phyloP scores from a whole-genome alignment of 2,888 invertebrate genomes.

The Aradus depressus region DNA sequence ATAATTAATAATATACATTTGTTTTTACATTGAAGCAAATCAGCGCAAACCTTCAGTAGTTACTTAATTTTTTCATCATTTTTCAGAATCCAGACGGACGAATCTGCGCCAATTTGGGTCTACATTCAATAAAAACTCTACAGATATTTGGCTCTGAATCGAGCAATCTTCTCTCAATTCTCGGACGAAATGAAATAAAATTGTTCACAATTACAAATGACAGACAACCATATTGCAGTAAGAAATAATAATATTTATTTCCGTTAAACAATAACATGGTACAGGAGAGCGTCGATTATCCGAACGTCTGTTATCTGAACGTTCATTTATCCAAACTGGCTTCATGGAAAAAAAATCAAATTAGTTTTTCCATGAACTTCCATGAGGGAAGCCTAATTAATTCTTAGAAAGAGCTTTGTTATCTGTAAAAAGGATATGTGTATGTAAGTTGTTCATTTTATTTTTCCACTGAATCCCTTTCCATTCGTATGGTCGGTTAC shows the following conservation, averaged over 20 bases:
- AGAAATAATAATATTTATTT: constrained; percentile 39
- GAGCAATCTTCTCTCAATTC: constrained; percentile 39
- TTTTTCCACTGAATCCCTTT: too few relatives aligned
- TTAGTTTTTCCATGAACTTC: too few relatives aligned
- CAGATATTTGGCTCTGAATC: constrained; percentile 43
- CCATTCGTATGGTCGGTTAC: too few relatives aligned
- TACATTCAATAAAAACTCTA: constrained; percentile 28
- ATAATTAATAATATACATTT: constrained; percentile 1
- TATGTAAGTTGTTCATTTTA: too few relatives aligned
- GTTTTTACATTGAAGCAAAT: neutral
- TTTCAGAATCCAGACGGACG: constrained; percentile 53
- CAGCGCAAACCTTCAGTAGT: neutral
- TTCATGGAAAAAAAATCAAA: too few relatives aligned
- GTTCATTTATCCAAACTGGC: too few relatives aligned
- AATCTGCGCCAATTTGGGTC: constrained; percentile 37
- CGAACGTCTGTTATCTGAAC: too few relatives aligned
- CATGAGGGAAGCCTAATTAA: too few relatives aligned
- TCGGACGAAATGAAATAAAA: constrained; percentile 36
- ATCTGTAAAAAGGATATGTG: too few relatives aligned
- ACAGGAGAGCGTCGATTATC: too few relatives aligned
- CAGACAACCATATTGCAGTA: constrained; percentile 63
- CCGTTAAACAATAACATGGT: too few relatives aligned
- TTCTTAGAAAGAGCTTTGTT: too few relatives aligned
- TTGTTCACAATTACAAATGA: constrained; percentile 64
- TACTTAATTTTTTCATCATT: constrained; percentile 16